These are phyloP conservation scores for Drosophila pegasa DNA, from an alignment of 2,888 invertebrate genomes.

Conservation along the genomic window DNA sequence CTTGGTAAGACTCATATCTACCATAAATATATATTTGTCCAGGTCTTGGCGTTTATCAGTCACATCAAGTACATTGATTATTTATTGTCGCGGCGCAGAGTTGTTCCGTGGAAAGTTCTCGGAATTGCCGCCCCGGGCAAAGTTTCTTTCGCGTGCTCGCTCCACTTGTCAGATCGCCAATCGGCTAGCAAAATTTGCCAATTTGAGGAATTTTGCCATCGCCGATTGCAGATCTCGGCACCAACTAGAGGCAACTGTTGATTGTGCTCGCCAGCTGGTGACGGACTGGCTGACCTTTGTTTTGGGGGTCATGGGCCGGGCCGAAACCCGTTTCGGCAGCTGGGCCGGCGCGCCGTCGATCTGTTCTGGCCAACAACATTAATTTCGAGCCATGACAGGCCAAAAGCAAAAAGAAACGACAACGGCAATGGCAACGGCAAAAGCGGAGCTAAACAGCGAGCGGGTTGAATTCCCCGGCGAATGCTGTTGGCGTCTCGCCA, in stretches of 20 bases:
- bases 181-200: not conserved
- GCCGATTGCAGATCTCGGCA: not conserved
- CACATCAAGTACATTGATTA: not conserved
- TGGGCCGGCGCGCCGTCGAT: constrained; percentile 40
- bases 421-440: not conserved
- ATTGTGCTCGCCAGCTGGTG: constrained; percentile 1
- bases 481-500: constrained; percentile 42
- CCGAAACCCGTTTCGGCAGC: constrained; percentile 43
- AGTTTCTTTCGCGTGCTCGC: not conserved
- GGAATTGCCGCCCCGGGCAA: not conserved
- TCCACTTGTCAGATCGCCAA: constrained; percentile 6
- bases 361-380: constrained; percentile 42
- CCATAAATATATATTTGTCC: not conserved
- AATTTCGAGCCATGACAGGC: constrained; percentile 49
- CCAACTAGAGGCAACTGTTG: too few species aligned
- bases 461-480: constrained; percentile 49
- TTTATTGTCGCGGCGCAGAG: not conserved
- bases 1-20: too few species aligned
- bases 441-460: constrained; percentile 5
- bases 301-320: constrained; percentile 39
- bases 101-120: not conserved
- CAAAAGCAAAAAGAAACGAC: constrained; percentile 2
- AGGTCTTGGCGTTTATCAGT: not conserved
- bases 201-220: not conserved
- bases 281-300: constrained; percentile 42